Conservation (phyloP, 2,888 invertebrate genomes). For the Alentia gelatinosa region DNA sequence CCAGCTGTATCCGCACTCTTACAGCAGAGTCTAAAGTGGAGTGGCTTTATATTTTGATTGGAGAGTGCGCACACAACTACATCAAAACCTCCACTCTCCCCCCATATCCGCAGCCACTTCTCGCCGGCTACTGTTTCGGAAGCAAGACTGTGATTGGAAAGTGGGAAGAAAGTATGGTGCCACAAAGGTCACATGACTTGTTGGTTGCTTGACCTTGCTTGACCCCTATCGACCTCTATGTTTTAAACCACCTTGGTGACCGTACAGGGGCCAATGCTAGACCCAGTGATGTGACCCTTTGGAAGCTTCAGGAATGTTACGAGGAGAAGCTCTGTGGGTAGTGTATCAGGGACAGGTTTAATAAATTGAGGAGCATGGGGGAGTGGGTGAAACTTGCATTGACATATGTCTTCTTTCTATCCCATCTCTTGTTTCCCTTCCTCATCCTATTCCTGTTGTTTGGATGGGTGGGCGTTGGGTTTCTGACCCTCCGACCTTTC, state of each 20-base stretch:
- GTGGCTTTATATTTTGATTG: too few species aligned
- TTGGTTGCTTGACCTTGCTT: background rate
- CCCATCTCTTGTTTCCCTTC: too few species aligned
- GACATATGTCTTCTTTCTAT: background rate
- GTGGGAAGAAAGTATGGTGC: background rate
- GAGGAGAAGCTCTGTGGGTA: background rate
- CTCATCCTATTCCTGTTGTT: too few species aligned
- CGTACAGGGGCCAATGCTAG: background rate
- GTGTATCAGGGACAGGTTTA: background rate
- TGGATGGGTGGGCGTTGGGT: too few species aligned
- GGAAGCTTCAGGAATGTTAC: background rate
- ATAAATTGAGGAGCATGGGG: background rate
- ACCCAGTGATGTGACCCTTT: background rate
- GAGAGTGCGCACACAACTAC: too few species aligned
- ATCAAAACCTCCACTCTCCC: background rate
- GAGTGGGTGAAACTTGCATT: background rate
- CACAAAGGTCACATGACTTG: background rate
- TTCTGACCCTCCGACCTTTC: too few species aligned
- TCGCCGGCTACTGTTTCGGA: background rate
- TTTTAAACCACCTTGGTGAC: background rate
- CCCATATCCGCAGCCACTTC: background rate
- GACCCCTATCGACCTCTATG: background rate
- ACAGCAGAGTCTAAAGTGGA: too few species aligned
- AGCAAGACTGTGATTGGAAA: background rate
- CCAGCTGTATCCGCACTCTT: background rate